Percentiles rank a stretch among this genome's conserved stretches.
Evolutionary conservation across 1,140 invertebrate genomes (phyloP).

Genomic region (Leptinotarsa defecta): DNA sequence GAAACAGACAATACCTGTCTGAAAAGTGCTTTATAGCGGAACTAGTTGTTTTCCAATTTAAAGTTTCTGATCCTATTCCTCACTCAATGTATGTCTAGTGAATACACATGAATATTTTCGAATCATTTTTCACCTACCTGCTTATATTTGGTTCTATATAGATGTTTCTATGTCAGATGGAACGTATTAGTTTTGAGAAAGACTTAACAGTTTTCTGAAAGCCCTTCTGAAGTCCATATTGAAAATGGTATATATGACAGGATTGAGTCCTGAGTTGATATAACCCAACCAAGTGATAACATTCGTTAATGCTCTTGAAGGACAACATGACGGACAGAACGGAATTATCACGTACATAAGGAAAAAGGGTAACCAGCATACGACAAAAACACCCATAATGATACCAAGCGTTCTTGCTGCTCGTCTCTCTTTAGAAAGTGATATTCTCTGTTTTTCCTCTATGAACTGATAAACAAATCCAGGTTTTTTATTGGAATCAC

Average conservation of each 20-base stretch:
- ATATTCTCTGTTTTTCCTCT: conserved; percentile 92
- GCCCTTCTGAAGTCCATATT: conserved; percentile 94
- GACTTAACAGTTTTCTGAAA: conserved; percentile 84
- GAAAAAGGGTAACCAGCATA: conserved; percentile 97
- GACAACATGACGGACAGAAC: conserved; percentile 80
- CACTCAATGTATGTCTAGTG: no score
- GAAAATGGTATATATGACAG: conserved; percentile 97
- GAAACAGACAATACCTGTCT: no score
- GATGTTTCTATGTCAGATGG: no score
- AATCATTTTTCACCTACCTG: no score
- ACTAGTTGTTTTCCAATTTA: no score
- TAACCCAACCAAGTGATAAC: conserved; percentile 98
- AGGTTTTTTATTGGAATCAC: conserved; percentile 57
- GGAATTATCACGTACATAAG: conserved; percentile 92
- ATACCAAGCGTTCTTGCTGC: conserved; percentile 91
- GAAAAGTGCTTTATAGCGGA: no score
- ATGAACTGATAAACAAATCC: conserved; percentile 85
- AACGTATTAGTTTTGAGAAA: conserved; percentile 46
- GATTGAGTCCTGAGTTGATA: conserved; percentile 96
- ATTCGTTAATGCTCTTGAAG: conserved; percentile 79
- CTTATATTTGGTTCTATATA: no score
- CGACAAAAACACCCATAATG: conserved; percentile 93
- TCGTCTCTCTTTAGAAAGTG: conserved; percentile 86
- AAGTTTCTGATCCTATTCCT: no score
- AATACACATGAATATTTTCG: no score